phyloP scores from a whole-genome alignment of 2,888 invertebrate genomes.

The Chrysotoxum bicinctum region DNA sequence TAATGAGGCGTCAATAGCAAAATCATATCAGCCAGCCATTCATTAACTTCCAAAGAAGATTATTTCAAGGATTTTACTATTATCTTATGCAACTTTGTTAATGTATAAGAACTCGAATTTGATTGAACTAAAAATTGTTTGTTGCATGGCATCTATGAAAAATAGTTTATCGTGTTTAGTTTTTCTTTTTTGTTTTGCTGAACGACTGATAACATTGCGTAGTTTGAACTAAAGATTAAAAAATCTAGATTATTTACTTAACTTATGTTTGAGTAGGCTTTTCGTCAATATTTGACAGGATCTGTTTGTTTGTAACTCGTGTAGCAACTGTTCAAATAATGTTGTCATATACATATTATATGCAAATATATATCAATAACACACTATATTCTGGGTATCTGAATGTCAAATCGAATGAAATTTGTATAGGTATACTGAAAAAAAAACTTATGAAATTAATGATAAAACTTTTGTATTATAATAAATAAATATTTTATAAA shows the following conservation, averaged over 20 bases:
- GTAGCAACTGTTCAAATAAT: conserved; percentile 15
- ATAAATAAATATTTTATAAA: too few relatives aligned
- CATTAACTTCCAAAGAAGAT: neutral
- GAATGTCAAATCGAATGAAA: neutral
- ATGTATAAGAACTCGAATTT: neutral
- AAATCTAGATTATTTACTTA: neutral
- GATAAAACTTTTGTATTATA: too few relatives aligned
- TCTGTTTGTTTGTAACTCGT: neutral
- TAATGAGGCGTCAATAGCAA: neutral
- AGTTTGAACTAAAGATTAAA: conserved; percentile 2
- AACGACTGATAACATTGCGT: neutral
- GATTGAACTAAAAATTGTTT: neutral
- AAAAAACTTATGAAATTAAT: neutral
- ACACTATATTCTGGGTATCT: neutral
- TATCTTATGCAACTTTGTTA: neutral
- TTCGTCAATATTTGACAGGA: neutral
- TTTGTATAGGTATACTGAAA: neutral
- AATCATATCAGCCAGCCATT: neutral
- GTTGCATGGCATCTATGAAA: neutral
- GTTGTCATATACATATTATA: neutral
- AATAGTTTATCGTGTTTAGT: neutral
- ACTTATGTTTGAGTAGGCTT: neutral
- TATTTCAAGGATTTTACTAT: neutral
- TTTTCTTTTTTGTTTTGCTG: neutral
- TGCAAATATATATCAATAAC: neutral